Conservation (phyloP, 2,113 vertebrate genomes). For the Rhegmatorhina hoffmannsi region DNA sequence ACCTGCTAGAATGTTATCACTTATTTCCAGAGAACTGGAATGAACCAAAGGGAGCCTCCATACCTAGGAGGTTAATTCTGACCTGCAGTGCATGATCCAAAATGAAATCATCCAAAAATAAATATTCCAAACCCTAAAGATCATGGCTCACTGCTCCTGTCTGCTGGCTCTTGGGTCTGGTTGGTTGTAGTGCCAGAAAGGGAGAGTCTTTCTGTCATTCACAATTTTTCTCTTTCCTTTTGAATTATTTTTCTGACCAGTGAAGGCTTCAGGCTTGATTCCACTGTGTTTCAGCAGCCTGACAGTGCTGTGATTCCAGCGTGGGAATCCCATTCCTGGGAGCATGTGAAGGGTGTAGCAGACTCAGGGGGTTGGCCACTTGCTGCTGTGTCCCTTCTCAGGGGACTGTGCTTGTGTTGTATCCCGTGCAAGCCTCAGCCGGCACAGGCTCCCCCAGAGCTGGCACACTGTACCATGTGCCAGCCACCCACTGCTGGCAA, state of each 20-base stretch:
- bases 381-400: not conserved
- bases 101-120: not conserved
- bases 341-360: not conserved
- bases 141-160: constrained; percentile 14
- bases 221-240: constrained; percentile 9
- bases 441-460: not conserved
- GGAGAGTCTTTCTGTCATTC: not conserved
- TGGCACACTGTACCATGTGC: not conserved
- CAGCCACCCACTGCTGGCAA: not conserved
- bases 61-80: not conserved
- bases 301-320: not conserved
- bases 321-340: not conserved
- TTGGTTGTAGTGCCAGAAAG: not conserved
- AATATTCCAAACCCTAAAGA: not conserved
- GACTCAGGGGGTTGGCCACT: not conserved
- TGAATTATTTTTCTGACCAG: not conserved
- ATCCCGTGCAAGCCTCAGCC: not conserved
- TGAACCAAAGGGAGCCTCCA: not conserved
- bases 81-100: not conserved
- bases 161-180: not conserved
- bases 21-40: not conserved
- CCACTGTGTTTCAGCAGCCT: not conserved
- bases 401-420: accelerated
- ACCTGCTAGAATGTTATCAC: not conserved
- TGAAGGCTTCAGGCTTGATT: not conserved